Evolutionary conservation across 2,797 vertebrate species (phyloP).

Genomic region (Stomatorhinus walkeri): DNA sequence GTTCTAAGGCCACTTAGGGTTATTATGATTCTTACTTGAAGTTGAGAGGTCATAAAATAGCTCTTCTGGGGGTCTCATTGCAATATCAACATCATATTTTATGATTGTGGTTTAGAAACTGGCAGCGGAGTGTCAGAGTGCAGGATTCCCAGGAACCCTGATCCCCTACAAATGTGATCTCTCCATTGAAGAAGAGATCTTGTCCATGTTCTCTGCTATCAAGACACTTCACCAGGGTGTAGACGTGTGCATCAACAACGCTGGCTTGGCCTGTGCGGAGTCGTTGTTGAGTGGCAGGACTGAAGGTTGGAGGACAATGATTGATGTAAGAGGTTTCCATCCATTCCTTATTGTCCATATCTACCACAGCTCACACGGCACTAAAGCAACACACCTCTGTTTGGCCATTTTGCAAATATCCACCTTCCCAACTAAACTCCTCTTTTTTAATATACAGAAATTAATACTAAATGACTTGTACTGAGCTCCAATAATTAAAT

Average conservation of each 20-base stretch:
- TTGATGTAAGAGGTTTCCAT: slow-evolving; percentile 67
- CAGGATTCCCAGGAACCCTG: slow-evolving; percentile 79
- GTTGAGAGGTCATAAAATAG: not conserved
- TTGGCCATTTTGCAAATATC: not conserved
- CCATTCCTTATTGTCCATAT: not conserved
- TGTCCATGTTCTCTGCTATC: slow-evolving; percentile 94
- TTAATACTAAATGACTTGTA: not conserved
- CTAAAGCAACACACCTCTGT: not conserved
- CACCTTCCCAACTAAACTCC: not conserved
- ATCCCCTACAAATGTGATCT: slow-evolving; percentile 92
- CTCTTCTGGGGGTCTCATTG: not conserved
- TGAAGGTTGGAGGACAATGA: slow-evolving; percentile 88
- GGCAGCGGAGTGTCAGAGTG: slow-evolving; percentile 88
- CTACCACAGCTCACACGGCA: not conserved
- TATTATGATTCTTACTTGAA: not conserved
- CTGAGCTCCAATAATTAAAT: not conserved
- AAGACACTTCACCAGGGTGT: slow-evolving; percentile 81
- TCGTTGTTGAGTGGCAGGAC: slow-evolving; percentile 81
- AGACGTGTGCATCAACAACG: slow-evolving; percentile 94
- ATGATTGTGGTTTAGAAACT: slow-evolving; percentile 67
- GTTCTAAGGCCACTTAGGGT: not conserved
- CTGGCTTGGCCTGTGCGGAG: slow-evolving; percentile 79
- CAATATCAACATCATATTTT: not conserved
- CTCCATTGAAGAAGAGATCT: slow-evolving; percentile 88
- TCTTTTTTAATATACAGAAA: not conserved